Conservation (phyloP, 2,797 vertebrate genomes). For the Sebastes taczanowskii region DNA sequence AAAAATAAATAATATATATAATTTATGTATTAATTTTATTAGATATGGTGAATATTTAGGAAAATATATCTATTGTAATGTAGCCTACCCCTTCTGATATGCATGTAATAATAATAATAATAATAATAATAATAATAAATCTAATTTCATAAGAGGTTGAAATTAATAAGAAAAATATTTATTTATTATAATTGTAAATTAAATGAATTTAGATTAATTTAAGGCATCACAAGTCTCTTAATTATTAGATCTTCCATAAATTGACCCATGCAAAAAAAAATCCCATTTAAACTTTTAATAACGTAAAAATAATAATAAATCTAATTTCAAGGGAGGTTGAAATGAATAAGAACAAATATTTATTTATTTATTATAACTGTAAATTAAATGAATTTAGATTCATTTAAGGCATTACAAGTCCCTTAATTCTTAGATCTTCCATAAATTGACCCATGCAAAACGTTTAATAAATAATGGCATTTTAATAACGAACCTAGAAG, state of each 20-base stretch:
- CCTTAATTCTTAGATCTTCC: neutral
- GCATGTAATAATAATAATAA: too few relatives aligned
- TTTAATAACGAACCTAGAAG: too few relatives aligned
- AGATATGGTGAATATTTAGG: too few relatives aligned
- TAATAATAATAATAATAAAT: too few relatives aligned
- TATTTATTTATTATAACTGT: neutral
- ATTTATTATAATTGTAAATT: neutral
- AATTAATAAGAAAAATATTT: neutral
- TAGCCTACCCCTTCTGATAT: too few relatives aligned
- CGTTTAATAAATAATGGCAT: too few relatives aligned
- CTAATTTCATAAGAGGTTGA: accelerated
- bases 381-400: neutral
- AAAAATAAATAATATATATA: too few relatives aligned
- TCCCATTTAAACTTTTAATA: too few relatives aligned
- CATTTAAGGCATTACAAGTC: neutral
- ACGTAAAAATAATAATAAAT: too few relatives aligned
- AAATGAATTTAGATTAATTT: neutral
- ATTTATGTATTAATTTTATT: too few relatives aligned
- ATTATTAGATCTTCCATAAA: neutral
- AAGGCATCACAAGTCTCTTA: neutral
- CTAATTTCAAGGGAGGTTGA: accelerated
- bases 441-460: neutral
- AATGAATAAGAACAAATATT: neutral
- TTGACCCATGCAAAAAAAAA: neutral
- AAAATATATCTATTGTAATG: too few relatives aligned